These are phyloP conservation scores for Acleris emargana DNA, from an alignment of 2,888 invertebrate genomes.

Conservation along the genomic window DNA sequence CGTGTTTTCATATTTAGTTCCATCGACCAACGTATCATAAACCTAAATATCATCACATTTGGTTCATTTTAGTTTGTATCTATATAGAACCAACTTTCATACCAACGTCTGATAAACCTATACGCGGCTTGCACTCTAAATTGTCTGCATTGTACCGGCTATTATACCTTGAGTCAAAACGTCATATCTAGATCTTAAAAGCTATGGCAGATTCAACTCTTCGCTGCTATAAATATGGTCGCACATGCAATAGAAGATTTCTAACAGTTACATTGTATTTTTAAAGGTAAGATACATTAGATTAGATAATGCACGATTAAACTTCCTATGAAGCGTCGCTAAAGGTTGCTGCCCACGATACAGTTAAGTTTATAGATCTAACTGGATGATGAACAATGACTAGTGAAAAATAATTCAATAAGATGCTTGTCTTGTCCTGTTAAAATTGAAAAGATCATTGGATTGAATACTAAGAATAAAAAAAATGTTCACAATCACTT, in stretches of 20 bases:
- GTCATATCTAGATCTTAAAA: too few relatives aligned
- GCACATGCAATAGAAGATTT: too few relatives aligned
- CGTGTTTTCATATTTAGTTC: too few relatives aligned
- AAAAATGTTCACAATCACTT: too few relatives aligned
- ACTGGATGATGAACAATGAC: slow-evolving; percentile 1
- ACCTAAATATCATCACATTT: not conserved
- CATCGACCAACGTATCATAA: not conserved
- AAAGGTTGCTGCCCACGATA: slow-evolving; percentile 18
- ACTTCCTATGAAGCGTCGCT: slow-evolving; percentile 24
- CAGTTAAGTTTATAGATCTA: slow-evolving; percentile 2
- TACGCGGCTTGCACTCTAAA: slow-evolving; percentile 12
- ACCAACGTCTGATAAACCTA: not conserved
- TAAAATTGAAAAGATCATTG: too few relatives aligned
- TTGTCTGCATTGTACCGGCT: slow-evolving; percentile 8
- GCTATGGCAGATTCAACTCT: too few relatives aligned
- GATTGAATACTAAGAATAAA: too few relatives aligned
- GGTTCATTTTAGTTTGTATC: not conserved
- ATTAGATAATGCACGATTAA: slow-evolving; percentile 29
- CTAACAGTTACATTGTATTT: too few relatives aligned
- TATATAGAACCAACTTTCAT: not conserved
- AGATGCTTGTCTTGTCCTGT: too few relatives aligned
- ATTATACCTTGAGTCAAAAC: too few relatives aligned
- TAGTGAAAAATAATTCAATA: too few relatives aligned
- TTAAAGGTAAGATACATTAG: slow-evolving; percentile 5
- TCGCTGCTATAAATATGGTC: too few relatives aligned